Base-by-base conservation (phyloP, 1,140 invertebrate species). In the Hycleus phaleratus region DNA sequence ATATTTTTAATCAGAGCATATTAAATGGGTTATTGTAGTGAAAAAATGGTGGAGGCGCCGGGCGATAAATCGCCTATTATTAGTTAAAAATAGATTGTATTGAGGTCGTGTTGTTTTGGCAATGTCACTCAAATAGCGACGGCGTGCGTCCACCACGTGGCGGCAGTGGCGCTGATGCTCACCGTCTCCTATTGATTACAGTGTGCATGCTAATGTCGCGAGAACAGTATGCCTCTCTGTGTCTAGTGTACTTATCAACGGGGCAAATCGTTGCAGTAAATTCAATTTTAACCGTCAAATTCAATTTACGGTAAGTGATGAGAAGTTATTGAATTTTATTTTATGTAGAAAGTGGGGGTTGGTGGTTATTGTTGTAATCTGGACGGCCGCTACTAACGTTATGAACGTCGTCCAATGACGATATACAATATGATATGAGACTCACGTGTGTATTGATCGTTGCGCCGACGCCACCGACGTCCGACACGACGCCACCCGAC, bases 351-450 rank as follows among this genome's bases (percentile, higher is more conserved):
- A 32, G 7, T 4, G 32, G 32, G 4, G 32, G 32, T 4, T 4
- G 32, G 32, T 4, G 4, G 32, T 32, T 32, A 7, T 45, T 53
- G 42, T 26, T 46, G 42, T 38, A 53, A 11, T 26, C 49, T 25
- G 39, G 62, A 56, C 54, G 63, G 56, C 52, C 38, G 55, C 57
- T 54, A 45, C 43, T 58, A 58, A 58, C 63, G 64, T 67, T 68
- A 68, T 69, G 65, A 67, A 59, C 61, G 64, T 59, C 62, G 56
- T 69, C 68, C 66, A 70, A 68, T 70, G 68, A 67, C 67, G 67
- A 70, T 69, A 68, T 69, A 66, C 64, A 63, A 68, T 70, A 70
- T 68, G 68, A 70, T 70, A 70, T 70, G 65, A 66, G 63, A 44
- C 61, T 64, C 68, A 67, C 67, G 67, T 67, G 67, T 62, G 53